Conservation (phyloP, 2,888 invertebrate genomes). For the Oscheius sp. region DNA sequence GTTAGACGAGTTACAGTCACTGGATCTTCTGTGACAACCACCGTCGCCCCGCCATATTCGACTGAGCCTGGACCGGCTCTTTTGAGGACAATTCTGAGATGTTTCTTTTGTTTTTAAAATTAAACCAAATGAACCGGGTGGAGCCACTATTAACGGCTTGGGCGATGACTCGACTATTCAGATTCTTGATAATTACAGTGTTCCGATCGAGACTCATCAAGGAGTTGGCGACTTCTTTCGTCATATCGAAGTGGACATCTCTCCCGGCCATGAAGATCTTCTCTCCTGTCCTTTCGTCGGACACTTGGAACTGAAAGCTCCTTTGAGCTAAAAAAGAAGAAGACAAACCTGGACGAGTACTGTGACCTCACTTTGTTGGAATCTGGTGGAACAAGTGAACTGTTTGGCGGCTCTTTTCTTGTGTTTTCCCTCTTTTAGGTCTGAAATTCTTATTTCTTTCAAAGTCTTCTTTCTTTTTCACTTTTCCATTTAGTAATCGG, state of each 20-base stretch:
- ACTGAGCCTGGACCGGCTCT: conserved; percentile 35
- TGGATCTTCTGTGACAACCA: conserved; percentile 40
- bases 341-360: no score
- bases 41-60: conserved; percentile 43
- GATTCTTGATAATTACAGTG: conserved; percentile 36
- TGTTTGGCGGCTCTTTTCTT: conserved; percentile 53
- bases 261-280: conserved; percentile 55
- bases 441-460: no score
- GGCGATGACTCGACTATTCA: conserved; percentile 48
- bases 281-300: conserved; percentile 61
- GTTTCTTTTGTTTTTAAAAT: not conserved
- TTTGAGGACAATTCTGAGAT: conserved; percentile 42
- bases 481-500: conserved; percentile 60
- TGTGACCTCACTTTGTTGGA: conserved; percentile 59
- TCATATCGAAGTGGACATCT: conserved; percentile 64
- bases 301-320: conserved; percentile 49
- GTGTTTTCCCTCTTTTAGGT: conserved; percentile 39
- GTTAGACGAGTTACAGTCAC: conserved; percentile 37
- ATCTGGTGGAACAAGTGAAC: conserved; percentile 58
- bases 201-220: conserved; percentile 30
- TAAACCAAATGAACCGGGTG: conserved; percentile 32
- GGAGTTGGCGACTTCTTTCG: conserved; percentile 39
- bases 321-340: not conserved
- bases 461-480: no score
- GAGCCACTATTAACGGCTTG: conserved; percentile 46